Evolutionary conservation across 2,113 vertebrate genomes (phyloP).

Genomic region (Peromyscus maniculatus): DNA sequence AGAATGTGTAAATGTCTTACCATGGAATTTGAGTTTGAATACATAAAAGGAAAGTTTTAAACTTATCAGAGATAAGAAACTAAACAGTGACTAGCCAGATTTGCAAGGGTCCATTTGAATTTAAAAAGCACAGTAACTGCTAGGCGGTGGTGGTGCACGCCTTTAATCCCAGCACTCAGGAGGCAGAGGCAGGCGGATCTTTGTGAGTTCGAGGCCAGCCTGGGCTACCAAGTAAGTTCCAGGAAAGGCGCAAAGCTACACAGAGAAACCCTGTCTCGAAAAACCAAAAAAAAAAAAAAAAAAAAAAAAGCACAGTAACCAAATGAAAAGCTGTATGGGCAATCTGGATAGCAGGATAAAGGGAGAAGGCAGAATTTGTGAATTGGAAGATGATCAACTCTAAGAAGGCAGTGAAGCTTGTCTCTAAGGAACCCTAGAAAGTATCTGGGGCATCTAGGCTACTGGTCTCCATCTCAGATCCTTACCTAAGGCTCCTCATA

Average conservation of each 20-base stretch:
- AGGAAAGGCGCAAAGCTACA: too few relatives aligned
- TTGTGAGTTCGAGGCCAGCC: too few relatives aligned
- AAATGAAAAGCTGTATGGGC: background rate
- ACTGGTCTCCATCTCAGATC: background rate
- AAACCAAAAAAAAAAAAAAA: too few relatives aligned
- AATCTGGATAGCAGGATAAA: slow-evolving; percentile 22
- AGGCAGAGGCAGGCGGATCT: too few relatives aligned
- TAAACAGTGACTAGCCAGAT: background rate
- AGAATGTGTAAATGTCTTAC: background rate
- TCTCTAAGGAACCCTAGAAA: background rate
- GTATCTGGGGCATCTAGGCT: background rate
- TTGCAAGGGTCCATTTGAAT: background rate
- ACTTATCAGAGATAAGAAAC: background rate
- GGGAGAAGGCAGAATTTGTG: slow-evolving; percentile 47
- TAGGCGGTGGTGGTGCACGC: too few relatives aligned
- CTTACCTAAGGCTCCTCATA: background rate
- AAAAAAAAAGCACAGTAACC: background rate
- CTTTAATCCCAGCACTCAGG: too few relatives aligned
- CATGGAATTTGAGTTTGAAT: slow-evolving; percentile 8
- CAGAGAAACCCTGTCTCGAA: too few relatives aligned
- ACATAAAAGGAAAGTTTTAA: background rate
- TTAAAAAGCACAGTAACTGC: background rate
- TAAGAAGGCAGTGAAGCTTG: background rate
- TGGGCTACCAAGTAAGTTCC: too few relatives aligned
- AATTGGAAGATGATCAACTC: slow-evolving; percentile 1